These are phyloP conservation scores for Chloromyia formosa DNA, from an alignment of 2,888 invertebrate genomes.

Conservation along the genomic window DNA sequence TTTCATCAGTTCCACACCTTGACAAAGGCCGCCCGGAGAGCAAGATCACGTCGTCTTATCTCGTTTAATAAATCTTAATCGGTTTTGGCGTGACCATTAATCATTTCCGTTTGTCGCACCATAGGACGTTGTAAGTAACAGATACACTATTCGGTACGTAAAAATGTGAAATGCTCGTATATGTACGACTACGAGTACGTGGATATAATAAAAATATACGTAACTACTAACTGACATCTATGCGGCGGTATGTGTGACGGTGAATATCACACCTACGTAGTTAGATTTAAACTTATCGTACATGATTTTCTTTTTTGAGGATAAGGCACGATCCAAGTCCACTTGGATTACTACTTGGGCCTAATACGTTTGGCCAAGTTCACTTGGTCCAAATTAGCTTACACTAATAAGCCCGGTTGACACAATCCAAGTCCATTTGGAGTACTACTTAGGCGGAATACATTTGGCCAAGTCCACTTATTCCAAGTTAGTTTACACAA, in stretches of 20 bases:
- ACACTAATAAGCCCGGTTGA: too few species aligned
- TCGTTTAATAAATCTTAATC: slow-evolving; percentile 50
- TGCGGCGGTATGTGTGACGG: neutral
- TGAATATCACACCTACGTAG: slow-evolving; percentile 39
- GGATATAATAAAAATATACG: too few species aligned
- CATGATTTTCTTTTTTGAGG: too few species aligned
- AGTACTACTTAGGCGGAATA: too few species aligned
- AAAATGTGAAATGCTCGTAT: neutral
- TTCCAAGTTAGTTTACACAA: too few species aligned
- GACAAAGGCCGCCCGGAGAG: slow-evolving; percentile 48
- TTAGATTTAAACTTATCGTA: slow-evolving; percentile 26
- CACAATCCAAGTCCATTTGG: too few species aligned
- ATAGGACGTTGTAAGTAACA: slow-evolving; percentile 6
- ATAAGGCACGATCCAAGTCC: too few species aligned
- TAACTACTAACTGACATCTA: neutral
- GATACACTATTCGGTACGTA: neutral
- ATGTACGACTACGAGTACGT: slow-evolving; percentile 17
- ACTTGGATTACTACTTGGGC: too few species aligned
- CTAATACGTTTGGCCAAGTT: too few species aligned
- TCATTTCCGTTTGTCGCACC: slow-evolving; percentile 47
- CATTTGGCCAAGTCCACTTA: too few species aligned
- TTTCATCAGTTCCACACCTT: neutral
- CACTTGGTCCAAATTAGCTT: too few species aligned
- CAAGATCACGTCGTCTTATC: slow-evolving; percentile 48
- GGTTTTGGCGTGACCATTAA: slow-evolving; percentile 49